Percentiles rank a stretch among this genome's conserved stretches.
Conservation (phyloP, 2,113 vertebrate species). For the Rhombomys opimus region DNA sequence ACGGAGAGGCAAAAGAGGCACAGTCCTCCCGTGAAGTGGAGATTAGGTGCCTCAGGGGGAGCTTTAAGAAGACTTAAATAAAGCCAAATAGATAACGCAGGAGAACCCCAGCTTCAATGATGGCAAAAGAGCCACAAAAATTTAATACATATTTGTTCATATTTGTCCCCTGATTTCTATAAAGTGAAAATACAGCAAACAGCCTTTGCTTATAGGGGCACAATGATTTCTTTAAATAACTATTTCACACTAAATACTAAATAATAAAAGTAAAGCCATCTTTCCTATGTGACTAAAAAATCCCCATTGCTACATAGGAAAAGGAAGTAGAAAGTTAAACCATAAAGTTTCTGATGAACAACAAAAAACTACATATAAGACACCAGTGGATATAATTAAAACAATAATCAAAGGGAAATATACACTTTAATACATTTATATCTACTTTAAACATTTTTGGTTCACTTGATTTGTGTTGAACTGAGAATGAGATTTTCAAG, state of each 20-base stretch:
- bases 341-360: background rate
- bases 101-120: background rate
- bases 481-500: background rate
- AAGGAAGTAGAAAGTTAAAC: background rate
- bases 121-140: background rate
- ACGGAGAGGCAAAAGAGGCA: background rate
- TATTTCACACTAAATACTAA: background rate
- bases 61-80: background rate
- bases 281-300: background rate
- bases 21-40: background rate
- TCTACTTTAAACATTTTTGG: background rate
- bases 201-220: background rate
- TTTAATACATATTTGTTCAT: background rate
- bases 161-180: background rate
- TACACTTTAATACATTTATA: background rate
- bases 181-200: background rate
- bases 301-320: background rate
- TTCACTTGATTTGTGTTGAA: background rate
- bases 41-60: background rate
- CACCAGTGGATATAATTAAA: background rate
- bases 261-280: background rate
- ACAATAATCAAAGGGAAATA: background rate
- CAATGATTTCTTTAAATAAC: background rate
- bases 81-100: background rate
- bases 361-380: background rate